Conservation (phyloP, 64 coral and sea anemone species). For the Montipora efflorescens region DNA sequence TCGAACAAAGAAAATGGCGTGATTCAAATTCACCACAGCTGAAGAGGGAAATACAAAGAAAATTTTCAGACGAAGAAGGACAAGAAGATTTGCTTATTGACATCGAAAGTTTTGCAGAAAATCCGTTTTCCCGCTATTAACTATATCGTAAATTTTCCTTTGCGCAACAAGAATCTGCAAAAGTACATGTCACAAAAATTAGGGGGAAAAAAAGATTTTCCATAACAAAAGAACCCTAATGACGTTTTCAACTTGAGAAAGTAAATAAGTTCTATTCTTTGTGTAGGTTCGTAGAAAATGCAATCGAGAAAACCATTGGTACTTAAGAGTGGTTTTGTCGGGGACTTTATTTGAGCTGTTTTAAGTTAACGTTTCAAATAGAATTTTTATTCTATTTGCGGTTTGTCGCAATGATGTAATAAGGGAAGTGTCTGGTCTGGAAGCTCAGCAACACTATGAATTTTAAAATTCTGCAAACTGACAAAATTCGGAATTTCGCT, state of each 20-base stretch:
- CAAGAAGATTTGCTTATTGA: slow-evolving; percentile 7
- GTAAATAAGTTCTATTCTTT: background rate
- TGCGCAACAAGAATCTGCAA: background rate
- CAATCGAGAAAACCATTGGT: background rate
- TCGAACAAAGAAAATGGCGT: background rate
- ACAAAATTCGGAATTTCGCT: too few relatives aligned
- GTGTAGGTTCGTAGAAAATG: background rate
- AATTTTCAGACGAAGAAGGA: background rate
- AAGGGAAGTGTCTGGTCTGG: too few relatives aligned
- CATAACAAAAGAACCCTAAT: background rate
- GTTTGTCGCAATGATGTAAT: too few relatives aligned
- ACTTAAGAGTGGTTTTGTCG: background rate
- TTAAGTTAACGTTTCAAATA: background rate
- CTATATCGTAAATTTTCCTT: background rate
- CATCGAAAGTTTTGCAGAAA: slow-evolving; percentile 3
- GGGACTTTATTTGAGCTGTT: background rate
- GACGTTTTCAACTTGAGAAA: background rate
- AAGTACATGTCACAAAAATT: background rate
- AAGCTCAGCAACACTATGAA: too few relatives aligned
- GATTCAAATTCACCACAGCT: background rate
- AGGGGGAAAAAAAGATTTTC: background rate
- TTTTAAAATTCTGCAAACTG: too few relatives aligned
- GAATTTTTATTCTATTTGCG: background rate
- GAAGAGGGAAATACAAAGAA: background rate
- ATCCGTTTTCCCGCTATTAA: background rate